These are phyloP conservation scores for Gymnocephalus cernua DNA, from an alignment of 2,113 vertebrate genomes.

Conservation along the genomic window DNA sequence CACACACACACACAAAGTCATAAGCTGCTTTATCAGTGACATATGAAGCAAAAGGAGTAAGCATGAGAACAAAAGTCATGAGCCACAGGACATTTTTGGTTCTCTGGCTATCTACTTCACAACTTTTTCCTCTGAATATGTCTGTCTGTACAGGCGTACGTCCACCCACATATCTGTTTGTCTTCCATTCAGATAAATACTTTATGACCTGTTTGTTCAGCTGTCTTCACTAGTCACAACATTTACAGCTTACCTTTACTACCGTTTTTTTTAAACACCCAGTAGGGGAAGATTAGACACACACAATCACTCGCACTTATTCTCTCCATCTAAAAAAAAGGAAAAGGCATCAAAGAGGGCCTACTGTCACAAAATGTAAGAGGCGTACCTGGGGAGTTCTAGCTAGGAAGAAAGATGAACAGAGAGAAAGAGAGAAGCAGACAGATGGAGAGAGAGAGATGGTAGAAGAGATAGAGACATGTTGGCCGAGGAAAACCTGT, in stretches of 20 bases:
- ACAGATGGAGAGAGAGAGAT: slow-evolving; percentile 14
- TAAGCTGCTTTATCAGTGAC: slow-evolving; percentile 28
- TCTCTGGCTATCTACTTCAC: slow-evolving; percentile 10
- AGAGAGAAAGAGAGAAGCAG: not conserved
- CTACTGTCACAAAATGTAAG: slow-evolving; percentile 32
- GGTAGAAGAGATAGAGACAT: slow-evolving; percentile 20
- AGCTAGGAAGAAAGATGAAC: not conserved
- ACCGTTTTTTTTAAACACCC: slow-evolving; percentile 52
- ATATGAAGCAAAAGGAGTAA: slow-evolving; percentile 10
- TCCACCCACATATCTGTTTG: not conserved
- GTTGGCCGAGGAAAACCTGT: slow-evolving; percentile 52
- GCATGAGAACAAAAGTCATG: slow-evolving; percentile 15
- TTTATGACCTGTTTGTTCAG: slow-evolving; percentile 81
- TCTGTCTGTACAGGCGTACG: slow-evolving; percentile 5
- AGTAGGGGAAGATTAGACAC: slow-evolving; percentile 35
- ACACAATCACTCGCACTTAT: slow-evolving; percentile 36
- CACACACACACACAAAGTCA: slow-evolving; percentile 12
- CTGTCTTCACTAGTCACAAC: slow-evolving; percentile 75
- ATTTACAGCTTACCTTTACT: slow-evolving; percentile 63
- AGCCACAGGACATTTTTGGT: slow-evolving; percentile 29
- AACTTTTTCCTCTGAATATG: slow-evolving; percentile 29
- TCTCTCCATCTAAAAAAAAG: slow-evolving; percentile 10
- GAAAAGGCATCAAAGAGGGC: slow-evolving; percentile 28
- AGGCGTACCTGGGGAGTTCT: slow-evolving; percentile 3
- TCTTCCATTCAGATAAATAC: slow-evolving; percentile 69